Conservation (phyloP, 2,888 invertebrate species). For the Meteorus cinctellus region DNA sequence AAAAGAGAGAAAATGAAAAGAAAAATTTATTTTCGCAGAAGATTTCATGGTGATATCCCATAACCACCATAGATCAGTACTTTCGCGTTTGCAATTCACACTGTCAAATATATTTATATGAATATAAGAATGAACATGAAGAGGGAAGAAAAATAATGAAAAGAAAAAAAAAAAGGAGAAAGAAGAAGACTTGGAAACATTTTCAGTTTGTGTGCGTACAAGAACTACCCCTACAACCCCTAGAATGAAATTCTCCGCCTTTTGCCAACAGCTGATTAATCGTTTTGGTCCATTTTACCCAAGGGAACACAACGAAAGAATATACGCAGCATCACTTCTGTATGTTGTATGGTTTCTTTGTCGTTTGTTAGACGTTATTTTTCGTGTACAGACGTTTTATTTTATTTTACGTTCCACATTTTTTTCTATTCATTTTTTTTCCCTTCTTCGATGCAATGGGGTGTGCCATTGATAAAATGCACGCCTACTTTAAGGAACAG, state of each 20-base stretch:
- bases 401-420: slow-evolving; percentile 58
- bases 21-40: slow-evolving; percentile 1
- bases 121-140: neutral
- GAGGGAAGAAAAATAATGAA: slow-evolving; percentile 30
- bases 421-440: slow-evolving; percentile 32
- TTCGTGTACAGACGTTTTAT: slow-evolving; percentile 18
- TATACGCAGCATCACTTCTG: slow-evolving; percentile 59
- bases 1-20: neutral
- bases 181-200: slow-evolving; percentile 59
- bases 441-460: neutral
- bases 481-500: neutral
- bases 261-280: slow-evolving; percentile 73
- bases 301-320: slow-evolving; percentile 58
- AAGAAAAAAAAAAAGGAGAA: slow-evolving; percentile 52
- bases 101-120: neutral
- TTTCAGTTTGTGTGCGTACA: neutral
- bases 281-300: slow-evolving; percentile 67
- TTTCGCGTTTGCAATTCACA: slow-evolving; percentile 49
- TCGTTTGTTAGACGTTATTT: slow-evolving; percentile 65
- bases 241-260: slow-evolving; percentile 66
- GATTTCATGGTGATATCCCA: too few relatives aligned
- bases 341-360: slow-evolving; percentile 63
- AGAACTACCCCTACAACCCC: slow-evolving; percentile 59
- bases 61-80: slow-evolving; percentile 41
- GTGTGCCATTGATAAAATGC: slow-evolving; percentile 2